Evolutionary conservation across 1,140 invertebrate genomes (phyloP), one percentile per base, ranked within the genome.

Genomic region (Drepana arcuata): DNA sequence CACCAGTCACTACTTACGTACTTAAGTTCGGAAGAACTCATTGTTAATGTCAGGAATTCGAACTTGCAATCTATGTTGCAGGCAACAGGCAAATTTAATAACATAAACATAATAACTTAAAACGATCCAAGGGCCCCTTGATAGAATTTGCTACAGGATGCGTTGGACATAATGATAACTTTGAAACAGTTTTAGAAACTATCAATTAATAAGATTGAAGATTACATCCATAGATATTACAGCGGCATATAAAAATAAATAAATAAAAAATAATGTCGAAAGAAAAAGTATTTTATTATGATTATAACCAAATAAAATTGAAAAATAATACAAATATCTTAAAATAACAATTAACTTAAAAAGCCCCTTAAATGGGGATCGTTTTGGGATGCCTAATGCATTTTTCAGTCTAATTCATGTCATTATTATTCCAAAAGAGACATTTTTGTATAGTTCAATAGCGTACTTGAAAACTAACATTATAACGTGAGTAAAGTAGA

Each of bases 251-350:
- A 21, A 5, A 21, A 21, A 21, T 6, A 47, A 32, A 34, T 36
- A 23, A 42, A 48, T 38, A 7, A 25, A 41, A 47, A 9, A 33
- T 27, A 24, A 29, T n/a, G 14, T 34, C 33, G 13, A 30, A 11
- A 23, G 18, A 23, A 38, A 23, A 21, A 21, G 16, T 38, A 30
- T 34, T 34, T 41, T 34, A 14, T 14, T 24, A 10, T 16, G 25
- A 13, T 12, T 23, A 23, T 24, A 34, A 34, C 13, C 14, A 14
- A 34, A 41, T 33, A 33, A 33, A 41, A 25, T 27, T 14, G n/a
- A 26, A 27, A 27, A 33, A 25, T 18, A 32, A 41, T 34, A 41
- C 31, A 34, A 7, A 14, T 14, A 41, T 26, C 23, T 12, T 18
- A 12, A 27, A 31, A 34, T 34, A 41, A 34, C 25, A n/a, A 7